Evolutionary conservation across 1,140 invertebrate species (phyloP).

Genomic region (Semibalanus balanoides): DNA sequence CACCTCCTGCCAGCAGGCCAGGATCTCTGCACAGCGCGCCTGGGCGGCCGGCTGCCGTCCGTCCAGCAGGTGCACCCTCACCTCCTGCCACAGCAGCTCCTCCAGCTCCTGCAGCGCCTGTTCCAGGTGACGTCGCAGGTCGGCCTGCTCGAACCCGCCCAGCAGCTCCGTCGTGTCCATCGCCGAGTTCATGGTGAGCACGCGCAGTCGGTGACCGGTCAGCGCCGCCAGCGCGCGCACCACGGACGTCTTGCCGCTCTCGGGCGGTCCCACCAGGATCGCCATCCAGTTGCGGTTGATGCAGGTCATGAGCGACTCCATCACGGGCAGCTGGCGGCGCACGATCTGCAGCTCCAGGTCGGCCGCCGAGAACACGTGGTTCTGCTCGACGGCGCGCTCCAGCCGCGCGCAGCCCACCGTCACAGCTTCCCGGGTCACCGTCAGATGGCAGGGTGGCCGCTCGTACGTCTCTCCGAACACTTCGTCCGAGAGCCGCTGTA

Average conservation of each 20-base stretch:
- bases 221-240: constrained; percentile 61
- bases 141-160: constrained; percentile 90
- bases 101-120: constrained; percentile 9
- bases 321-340: constrained; percentile 43
- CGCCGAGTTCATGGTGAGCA: constrained; percentile 72
- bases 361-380: constrained; percentile 4
- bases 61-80: constrained; percentile 11
- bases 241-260: constrained; percentile 65
- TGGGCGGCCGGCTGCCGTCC: constrained; percentile 13
- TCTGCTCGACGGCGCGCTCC: not conserved
- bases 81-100: not conserved
- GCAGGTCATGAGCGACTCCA: constrained; percentile 65
- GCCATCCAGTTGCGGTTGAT: constrained; percentile 82
- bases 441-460: not conserved
- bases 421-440: not conserved
- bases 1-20: not conserved
- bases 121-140: constrained; percentile 20
- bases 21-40: not conserved
- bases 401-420: not conserved
- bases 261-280: constrained; percentile 65
- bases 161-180: constrained; percentile 92
- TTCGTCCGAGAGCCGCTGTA: not conserved
- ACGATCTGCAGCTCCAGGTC: constrained; percentile 40
- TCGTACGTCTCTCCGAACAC: not conserved
- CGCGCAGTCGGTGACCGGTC: constrained; percentile 52